A percentile compares a stretch with the other conserved stretches of the same genome.
These are phyloP conservation scores for Diaphora mendica DNA, from an alignment of 2,888 invertebrate genomes.

Conservation along the genomic window DNA sequence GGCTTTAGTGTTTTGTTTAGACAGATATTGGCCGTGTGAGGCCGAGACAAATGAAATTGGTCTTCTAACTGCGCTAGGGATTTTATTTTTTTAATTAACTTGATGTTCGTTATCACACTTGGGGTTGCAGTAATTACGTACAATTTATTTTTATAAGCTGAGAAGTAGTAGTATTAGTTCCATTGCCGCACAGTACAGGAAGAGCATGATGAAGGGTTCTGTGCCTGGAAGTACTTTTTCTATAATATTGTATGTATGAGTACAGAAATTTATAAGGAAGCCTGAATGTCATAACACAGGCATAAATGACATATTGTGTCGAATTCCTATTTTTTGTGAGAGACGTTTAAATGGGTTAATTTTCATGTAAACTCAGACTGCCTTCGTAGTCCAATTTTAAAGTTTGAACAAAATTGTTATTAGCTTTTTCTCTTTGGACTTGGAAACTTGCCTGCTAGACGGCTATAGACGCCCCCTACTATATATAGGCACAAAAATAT, in stretches of 20 bases:
- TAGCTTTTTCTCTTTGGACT: neutral
- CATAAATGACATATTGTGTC: too few relatives aligned
- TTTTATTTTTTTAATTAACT: conserved; percentile 8
- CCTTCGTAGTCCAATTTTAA: neutral
- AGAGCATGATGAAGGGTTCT: too few relatives aligned
- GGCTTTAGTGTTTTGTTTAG: conserved; percentile 65
- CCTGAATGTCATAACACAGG: too few relatives aligned
- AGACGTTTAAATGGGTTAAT: neutral
- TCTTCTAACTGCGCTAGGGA: neutral
- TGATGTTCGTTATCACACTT: neutral
- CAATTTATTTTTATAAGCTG: too few relatives aligned
- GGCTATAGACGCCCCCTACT: neutral
- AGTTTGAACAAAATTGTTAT: neutral
- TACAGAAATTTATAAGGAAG: too few relatives aligned
- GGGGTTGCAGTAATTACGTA: neutral
- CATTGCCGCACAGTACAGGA: too few relatives aligned
- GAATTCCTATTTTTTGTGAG: neutral
- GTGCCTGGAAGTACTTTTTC: too few relatives aligned
- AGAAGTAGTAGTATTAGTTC: too few relatives aligned
- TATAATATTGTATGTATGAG: too few relatives aligned
- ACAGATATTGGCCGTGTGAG: conserved; percentile 44
- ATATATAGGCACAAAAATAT: neutral
- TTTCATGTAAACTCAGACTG: neutral
- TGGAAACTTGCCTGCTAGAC: neutral
- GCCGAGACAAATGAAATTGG: conserved; percentile 17